Conservation (phyloP, 2,113 vertebrate species). For the Neogale vison region DNA sequence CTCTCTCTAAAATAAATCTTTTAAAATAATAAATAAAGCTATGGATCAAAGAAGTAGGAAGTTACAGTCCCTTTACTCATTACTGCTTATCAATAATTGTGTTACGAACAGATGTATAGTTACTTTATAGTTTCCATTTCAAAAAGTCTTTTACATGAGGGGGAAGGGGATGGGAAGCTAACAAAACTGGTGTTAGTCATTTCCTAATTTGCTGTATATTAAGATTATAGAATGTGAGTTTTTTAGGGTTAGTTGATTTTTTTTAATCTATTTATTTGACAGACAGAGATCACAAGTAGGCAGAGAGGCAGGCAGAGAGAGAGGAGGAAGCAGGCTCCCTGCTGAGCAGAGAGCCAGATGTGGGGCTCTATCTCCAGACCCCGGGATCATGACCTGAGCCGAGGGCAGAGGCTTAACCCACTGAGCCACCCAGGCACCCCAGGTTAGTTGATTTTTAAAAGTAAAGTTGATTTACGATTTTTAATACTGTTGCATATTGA, state of each 20-base stretch:
- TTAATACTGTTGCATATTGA: neutral
- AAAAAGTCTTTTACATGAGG: neutral
- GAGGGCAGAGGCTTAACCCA: too few relatives aligned
- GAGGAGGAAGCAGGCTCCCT: too few relatives aligned
- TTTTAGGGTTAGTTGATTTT: neutral
- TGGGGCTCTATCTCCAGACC: too few relatives aligned
- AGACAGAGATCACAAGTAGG: too few relatives aligned
- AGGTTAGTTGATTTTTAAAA: neutral
- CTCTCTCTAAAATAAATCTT: neutral
- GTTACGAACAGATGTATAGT: neutral
- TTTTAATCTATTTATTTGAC: neutral
- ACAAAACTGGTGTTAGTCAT: neutral
- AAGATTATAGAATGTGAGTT: neutral
- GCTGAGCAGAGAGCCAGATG: too few relatives aligned
- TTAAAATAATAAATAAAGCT: neutral
- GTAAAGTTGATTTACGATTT: neutral
- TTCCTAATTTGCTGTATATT: constrained; percentile 42
- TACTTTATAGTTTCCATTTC: neutral
- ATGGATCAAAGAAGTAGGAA: neutral
- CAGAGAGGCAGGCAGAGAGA: too few relatives aligned
- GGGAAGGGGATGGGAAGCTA: neutral
- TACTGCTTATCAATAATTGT: constrained; percentile 18
- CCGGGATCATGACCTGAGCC: too few relatives aligned
- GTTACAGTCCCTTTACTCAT: neutral
- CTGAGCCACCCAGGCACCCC: too few relatives aligned